A percentile compares a stretch with the other conserved stretches of the same genome.
Conservation (phyloP, 2,797 vertebrate genomes). For the Halcyon leucocephala region DNA sequence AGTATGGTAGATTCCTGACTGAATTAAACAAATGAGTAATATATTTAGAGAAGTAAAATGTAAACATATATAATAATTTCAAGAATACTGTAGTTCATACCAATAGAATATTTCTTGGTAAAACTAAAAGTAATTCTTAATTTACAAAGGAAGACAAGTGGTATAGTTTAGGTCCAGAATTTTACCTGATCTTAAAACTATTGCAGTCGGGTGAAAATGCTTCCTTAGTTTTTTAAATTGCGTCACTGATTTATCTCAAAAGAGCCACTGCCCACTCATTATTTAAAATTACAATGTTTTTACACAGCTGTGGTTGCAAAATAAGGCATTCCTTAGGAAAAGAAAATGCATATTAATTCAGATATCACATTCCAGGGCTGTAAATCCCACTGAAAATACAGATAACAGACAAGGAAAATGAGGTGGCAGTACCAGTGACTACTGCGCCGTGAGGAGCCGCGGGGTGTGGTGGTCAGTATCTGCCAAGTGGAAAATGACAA, state of each 20-base stretch:
- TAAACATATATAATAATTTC: constrained; percentile 60
- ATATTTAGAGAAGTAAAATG: constrained; percentile 73
- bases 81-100: constrained; percentile 67
- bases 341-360: not conserved
- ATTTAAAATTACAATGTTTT: constrained; percentile 5
- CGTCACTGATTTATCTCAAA: not conserved
- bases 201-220: not conserved
- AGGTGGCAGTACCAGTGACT: not conserved
- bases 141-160: constrained; percentile 63
- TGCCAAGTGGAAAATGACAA: constrained; percentile 53
- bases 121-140: constrained; percentile 66
- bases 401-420: not conserved
- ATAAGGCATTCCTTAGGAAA: not conserved
- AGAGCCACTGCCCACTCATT: constrained; percentile 1
- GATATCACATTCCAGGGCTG: constrained; percentile 34
- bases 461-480: constrained; percentile 2
- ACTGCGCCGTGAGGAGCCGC: not conserved
- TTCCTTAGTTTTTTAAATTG: not conserved
- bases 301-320: not conserved
- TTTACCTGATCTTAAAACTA: constrained; percentile 36
- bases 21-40: constrained; percentile 78
- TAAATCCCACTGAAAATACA: not conserved
- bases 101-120: constrained; percentile 63
- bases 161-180: constrained; percentile 38
- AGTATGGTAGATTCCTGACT: constrained; percentile 71